Evolutionary conservation across 2,797 vertebrate species (phyloP), one percentile per base, ranked within the genome.

Genomic region (Notolabrus celidotus): DNA sequence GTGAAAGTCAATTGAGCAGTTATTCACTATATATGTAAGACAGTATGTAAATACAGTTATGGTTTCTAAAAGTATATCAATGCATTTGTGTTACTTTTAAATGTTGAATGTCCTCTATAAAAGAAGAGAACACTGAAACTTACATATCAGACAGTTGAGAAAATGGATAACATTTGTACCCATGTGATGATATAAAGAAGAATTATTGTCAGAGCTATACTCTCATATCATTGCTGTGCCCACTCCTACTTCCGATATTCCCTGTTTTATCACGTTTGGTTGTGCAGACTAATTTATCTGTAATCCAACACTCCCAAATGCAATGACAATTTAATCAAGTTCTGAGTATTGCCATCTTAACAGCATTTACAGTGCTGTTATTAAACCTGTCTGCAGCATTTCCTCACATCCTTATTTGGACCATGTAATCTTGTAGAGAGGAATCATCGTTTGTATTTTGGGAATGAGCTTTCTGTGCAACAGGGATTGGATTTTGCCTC

Each of bases 361-460:
- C 33, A 27, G n/a, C 25, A 43, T 31, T 47, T 45, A 60, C 31
- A 45, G 45, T 20, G 0, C n/a, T 38, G 20, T 74, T 69, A 67
- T 71, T 79, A 60, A 80, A 82, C 52, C 59, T 53, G 65, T 67
- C 56, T 41, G 2, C 31, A 67, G 75, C 49, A 45, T 77, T 74
- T 67, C 33, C 22, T 46, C 52, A 36, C 51, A 55, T 70, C 25
- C 67, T 83, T 36, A 67, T 81, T 83, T 71, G 58, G 49, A 65
- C 52, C 61, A 64, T 10, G 2, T 76, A 59, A 43, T 78, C 70
- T 71, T 54, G 43, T 82, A 59, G 49, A 71, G 67, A 69, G 15
- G 11, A 71, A 74, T 56, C 39, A 66, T 77, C 66, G 15, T 52
- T 42, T 74, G 71, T 67, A 71, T 70, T 77, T 76, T 60, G 23